These are phyloP conservation scores for Cyclina sinensis DNA, from an alignment of 1,140 invertebrate genomes.

Conservation along the genomic window DNA sequence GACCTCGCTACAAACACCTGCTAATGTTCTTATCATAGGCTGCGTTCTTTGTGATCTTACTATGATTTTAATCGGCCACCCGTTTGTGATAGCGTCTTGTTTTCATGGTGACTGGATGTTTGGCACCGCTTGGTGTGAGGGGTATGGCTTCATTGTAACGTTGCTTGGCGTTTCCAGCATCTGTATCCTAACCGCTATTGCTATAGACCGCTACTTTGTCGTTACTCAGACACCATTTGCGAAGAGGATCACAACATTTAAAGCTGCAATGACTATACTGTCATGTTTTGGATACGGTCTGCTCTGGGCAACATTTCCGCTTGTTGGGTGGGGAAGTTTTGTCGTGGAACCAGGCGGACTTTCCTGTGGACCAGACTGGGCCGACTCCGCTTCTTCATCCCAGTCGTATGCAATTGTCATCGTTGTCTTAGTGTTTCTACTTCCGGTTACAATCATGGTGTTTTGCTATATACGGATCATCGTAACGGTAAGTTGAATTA, in stretches of 20 bases:
- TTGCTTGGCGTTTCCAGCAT: slow-evolving; percentile 34
- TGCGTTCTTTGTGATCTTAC: slow-evolving; percentile 20
- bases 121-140: slow-evolving; percentile 26
- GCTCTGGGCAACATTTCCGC: slow-evolving; percentile 50
- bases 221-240: neutral
- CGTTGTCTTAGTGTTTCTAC: neutral
- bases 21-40: slow-evolving; percentile 40
- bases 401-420: slow-evolving; percentile 13
- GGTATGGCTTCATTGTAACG: slow-evolving; percentile 31
- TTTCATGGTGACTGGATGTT: slow-evolving; percentile 40
- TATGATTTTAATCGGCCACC: slow-evolving; percentile 22
- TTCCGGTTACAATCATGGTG: slow-evolving; percentile 8
- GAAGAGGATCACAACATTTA: slow-evolving; percentile 25
- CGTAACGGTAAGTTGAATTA: slow-evolving; percentile 3
- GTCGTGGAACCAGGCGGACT: slow-evolving; percentile 14
- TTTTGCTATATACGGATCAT: slow-evolving; percentile 29
- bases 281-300: slow-evolving; percentile 46
- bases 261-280: slow-evolving; percentile 32
- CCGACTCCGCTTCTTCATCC: neutral
- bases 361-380: slow-evolving; percentile 47
- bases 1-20: neutral
- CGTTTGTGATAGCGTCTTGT: slow-evolving; percentile 27
- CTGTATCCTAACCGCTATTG: slow-evolving; percentile 37
- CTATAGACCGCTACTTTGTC: slow-evolving; percentile 38
- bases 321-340: slow-evolving; percentile 47